Conservation (phyloP, 1,140 invertebrate genomes). For the Pseudobourletiella spinata region DNA sequence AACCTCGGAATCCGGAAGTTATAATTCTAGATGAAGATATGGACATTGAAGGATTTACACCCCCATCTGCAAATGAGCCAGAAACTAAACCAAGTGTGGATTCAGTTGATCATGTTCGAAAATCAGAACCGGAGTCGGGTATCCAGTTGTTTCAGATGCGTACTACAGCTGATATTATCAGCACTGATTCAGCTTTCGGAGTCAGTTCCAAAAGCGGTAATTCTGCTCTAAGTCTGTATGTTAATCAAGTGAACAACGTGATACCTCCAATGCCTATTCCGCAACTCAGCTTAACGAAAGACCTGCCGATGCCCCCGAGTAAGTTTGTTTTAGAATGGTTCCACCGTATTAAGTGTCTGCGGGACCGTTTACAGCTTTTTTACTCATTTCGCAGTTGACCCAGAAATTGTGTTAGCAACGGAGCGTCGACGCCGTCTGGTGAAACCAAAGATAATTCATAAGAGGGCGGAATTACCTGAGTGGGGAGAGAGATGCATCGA, state of each 20-base stretch:
- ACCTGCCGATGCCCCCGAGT: not conserved
- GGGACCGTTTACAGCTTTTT: slow-evolving; percentile 42
- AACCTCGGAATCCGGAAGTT: not conserved
- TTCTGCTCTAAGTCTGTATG: too few species aligned
- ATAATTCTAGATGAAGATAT: not conserved
- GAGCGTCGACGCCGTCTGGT: slow-evolving; percentile 81
- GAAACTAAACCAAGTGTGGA: not conserved
- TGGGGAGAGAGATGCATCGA: slow-evolving; percentile 91
- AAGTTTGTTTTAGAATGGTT: slow-evolving; percentile 36
- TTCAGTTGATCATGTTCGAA: slow-evolving; percentile 38
- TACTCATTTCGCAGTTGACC: not conserved
- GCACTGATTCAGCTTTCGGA: too few species aligned
- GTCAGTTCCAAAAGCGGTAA: too few species aligned
- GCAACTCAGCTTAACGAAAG: not conserved
- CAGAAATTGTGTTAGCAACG: slow-evolving; percentile 46
- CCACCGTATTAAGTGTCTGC: slow-evolving; percentile 36
- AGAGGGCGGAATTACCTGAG: slow-evolving; percentile 51
- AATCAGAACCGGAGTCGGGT: too few species aligned
- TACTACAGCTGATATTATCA: too few species aligned
- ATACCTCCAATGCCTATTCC: not conserved
- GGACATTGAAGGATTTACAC: not conserved
- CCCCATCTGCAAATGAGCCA: not conserved
- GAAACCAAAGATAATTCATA: slow-evolving; percentile 64
- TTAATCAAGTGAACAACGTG: too few species aligned
- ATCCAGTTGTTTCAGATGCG: too few species aligned